Evolutionary conservation across 2,113 vertebrate species (phyloP).

Genomic region (Redunca redunca): DNA sequence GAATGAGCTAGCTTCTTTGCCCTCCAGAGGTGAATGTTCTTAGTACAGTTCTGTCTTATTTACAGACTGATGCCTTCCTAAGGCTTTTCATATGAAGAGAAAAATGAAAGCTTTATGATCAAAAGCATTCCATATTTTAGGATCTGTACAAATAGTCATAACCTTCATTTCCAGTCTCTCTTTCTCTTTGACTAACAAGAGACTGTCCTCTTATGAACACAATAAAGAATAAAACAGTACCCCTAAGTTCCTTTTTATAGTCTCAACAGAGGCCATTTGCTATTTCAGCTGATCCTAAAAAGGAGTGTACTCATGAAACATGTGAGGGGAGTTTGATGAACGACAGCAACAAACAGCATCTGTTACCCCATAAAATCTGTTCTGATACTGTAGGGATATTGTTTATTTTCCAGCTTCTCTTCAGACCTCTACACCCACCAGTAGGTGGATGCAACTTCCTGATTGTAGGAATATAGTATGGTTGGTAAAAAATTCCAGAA

Average conservation of each 20-base stretch:
- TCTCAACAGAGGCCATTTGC: conserved; percentile 35
- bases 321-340: conserved; percentile 32
- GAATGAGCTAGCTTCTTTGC: background rate
- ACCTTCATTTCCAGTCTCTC: background rate
- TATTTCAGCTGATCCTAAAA: conserved; percentile 59
- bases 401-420: conserved; percentile 13
- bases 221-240: background rate
- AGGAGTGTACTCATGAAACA: conserved; percentile 26
- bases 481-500: background rate
- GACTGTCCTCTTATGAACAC: background rate
- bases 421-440: background rate
- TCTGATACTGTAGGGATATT: background rate
- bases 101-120: background rate
- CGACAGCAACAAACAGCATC: conserved; percentile 19
- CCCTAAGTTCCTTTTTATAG: conserved; percentile 41
- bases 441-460: background rate
- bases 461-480: background rate
- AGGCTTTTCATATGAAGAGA: conserved; percentile 1
- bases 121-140: conserved; percentile 35
- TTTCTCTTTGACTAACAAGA: background rate
- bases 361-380: conserved; percentile 25
- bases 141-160: background rate
- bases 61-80: conserved; percentile 26
- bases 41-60: background rate
- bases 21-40: background rate